phyloP scores from a whole-genome alignment of 2,113 vertebrate genomes.

The Nyctibius bracteatus region DNA sequence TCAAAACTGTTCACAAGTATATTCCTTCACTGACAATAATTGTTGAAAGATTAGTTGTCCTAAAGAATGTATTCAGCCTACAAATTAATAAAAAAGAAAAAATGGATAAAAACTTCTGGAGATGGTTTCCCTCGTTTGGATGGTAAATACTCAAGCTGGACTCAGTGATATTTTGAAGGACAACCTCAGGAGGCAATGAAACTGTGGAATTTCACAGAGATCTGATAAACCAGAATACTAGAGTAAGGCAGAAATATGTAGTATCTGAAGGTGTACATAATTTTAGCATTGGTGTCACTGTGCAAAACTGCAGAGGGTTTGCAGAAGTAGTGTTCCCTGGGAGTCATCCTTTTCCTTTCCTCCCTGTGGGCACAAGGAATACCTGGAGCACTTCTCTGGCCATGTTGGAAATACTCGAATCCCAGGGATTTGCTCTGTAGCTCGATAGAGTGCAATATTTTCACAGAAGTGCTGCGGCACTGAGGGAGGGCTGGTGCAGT shows the following conservation, averaged over 20 bases:
- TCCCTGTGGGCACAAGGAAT: not conserved
- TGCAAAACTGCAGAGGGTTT: not conserved
- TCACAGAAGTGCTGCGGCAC: not conserved
- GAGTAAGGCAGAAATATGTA: not conserved
- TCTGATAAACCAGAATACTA: not conserved
- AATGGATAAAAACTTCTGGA: not conserved
- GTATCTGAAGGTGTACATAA: not conserved
- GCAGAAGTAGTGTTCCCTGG: not conserved
- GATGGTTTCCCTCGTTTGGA: not conserved
- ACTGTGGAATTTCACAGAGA: not conserved
- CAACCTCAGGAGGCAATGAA: not conserved
- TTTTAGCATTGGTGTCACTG: not conserved
- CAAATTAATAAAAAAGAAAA: not conserved
- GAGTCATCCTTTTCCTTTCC: not conserved
- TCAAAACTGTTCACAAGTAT: not conserved
- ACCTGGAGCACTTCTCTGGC: not conserved
- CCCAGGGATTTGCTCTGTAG: not conserved
- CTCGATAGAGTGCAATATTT: rapidly evolving
- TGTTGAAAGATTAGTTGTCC: not conserved
- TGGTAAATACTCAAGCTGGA: not conserved
- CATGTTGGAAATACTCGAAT: not conserved
- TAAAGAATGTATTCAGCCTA: not conserved
- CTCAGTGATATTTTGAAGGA: not conserved
- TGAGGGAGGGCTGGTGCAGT: not conserved
- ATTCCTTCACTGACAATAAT: not conserved